Base-by-base conservation (phyloP, 2,797 vertebrate genomes). In the Esox masquinongy region DNA sequence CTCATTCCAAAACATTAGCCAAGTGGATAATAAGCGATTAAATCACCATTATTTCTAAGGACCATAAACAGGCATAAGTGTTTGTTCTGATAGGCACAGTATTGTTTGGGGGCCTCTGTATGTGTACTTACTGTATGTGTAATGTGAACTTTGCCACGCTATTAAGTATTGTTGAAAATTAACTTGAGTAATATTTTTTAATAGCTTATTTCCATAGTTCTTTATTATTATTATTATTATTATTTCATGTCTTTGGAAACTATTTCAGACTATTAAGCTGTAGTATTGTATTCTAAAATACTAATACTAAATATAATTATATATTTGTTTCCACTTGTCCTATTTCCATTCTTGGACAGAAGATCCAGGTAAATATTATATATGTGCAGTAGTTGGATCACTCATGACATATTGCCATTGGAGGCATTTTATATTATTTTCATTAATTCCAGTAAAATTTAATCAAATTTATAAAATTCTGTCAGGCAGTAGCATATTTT, bases 1-100 rank as follows among this genome's bases (percentile, higher is more conserved):
- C 78, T 82, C 70, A 77, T 74, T 76, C 79, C 76, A 74, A 84
- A 80, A 84, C 72, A 84, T 83, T 79, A 84, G 76, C 74, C 79
- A 80, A 76, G 76, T 78, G 81, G 68, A 86, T 87, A 84, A 87
- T 84, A 83, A 84, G 80, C 73, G 74, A 87, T 89, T 82, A 84
- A 84, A 80, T 74, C 74, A 72, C 77, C 74, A 84, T 87, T 80
- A 79, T 77, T 78, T 77, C 68, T 29, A 51, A 84, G 79, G 74
- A 66, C 70, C 72, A 75, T 81, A 76, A 82, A 79, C 77, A 72
- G 71, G 26, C 75, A 73, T 82, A 77, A 82, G n/a, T 73, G 43
- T 86, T 82, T 78, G 53, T 73, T 68, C 73, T 68, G 79, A 59
- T 77, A 39, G 67, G 63, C 76, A 75, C 4, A 39, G 36, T 39